phyloP scores from a whole-genome alignment of 2,797 vertebrate genomes.

The Pygocentrus nattereri region DNA sequence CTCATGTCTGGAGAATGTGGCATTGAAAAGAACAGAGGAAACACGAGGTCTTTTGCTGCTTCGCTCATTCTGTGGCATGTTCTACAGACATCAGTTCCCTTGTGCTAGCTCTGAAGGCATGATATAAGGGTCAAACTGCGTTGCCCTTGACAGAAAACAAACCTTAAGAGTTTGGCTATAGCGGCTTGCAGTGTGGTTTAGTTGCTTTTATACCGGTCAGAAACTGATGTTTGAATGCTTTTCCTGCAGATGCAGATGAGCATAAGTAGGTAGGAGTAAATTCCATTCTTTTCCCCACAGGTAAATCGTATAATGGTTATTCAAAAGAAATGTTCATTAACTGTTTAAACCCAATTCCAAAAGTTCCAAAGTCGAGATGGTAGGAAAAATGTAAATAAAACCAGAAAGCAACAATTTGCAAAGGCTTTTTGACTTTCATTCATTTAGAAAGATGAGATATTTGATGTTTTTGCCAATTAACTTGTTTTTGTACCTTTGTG shows the following conservation, averaged over 20 bases:
- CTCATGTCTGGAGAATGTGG: background rate
- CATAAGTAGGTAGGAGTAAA: background rate
- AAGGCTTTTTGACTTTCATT: no score
- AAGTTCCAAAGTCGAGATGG: no score
- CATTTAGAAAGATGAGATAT: no score
- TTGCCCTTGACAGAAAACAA: background rate
- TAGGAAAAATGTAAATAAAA: no score
- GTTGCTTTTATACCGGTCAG: background rate
- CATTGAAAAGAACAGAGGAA: background rate
- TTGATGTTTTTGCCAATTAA: no score
- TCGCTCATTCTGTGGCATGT: background rate
- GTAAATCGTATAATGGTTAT: no score
- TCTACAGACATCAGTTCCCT: background rate
- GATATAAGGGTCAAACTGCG: background rate
- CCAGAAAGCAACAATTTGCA: no score
- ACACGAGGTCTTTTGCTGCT: background rate
- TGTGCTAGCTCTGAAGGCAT: background rate
- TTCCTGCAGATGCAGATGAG: background rate
- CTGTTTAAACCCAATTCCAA: no score
- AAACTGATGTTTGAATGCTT: background rate
- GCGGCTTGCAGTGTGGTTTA: background rate
- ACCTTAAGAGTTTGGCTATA: background rate
- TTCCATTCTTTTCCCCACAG: no score
- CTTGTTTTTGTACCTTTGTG: no score
- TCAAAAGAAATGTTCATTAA: no score